Percentiles rank a stretch among this genome's conserved stretches.
Evolutionary conservation across 2,888 invertebrate genomes (phyloP).

Genomic region (Ichneumon xanthorius): DNA sequence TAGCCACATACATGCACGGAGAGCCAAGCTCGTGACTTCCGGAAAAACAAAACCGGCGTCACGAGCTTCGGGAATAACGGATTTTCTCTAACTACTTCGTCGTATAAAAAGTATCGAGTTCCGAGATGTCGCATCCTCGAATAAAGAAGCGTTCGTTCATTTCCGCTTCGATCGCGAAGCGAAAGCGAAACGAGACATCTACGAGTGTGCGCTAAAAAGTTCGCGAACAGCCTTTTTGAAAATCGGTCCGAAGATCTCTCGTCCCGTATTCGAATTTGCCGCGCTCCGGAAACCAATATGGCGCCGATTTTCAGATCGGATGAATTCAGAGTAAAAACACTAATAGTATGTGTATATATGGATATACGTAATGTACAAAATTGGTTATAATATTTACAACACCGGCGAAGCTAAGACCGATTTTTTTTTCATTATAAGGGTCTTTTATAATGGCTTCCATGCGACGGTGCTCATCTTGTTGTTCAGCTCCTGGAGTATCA

Average conservation of each 20-base stretch:
- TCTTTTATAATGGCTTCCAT: slow-evolving; percentile 87
- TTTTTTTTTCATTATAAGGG: neutral
- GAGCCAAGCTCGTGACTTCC: slow-evolving; percentile 11
- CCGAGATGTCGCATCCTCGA: neutral
- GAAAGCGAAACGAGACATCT: neutral
- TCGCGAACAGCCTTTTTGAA: neutral
- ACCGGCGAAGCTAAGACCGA: neutral
- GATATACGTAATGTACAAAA: slow-evolving; percentile 35
- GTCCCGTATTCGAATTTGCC: neutral
- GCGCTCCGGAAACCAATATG: neutral
- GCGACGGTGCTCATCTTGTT: slow-evolving; percentile 91
- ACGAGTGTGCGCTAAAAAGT: slow-evolving; percentile 3
- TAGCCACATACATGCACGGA: slow-evolving; percentile 4
- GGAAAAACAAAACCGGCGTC: slow-evolving; percentile 1
- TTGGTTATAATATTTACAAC: slow-evolving; percentile 39
- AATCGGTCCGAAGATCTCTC: neutral
- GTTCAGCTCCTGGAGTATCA: slow-evolving; percentile 92
- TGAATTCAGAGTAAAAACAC: neutral
- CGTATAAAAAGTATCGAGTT: slow-evolving; percentile 1
- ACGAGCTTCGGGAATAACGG: slow-evolving; percentile 11
- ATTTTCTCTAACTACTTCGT: slow-evolving; percentile 2
- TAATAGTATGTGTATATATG: slow-evolving; percentile 5
- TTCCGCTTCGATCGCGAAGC: neutral
- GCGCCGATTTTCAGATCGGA: slow-evolving; percentile 2
- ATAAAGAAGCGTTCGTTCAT: slow-evolving; percentile 5